Percentiles rank a stretch among this genome's conserved stretches.
Conservation (phyloP, 2,113 vertebrate species). For the Lycaon pictus region DNA sequence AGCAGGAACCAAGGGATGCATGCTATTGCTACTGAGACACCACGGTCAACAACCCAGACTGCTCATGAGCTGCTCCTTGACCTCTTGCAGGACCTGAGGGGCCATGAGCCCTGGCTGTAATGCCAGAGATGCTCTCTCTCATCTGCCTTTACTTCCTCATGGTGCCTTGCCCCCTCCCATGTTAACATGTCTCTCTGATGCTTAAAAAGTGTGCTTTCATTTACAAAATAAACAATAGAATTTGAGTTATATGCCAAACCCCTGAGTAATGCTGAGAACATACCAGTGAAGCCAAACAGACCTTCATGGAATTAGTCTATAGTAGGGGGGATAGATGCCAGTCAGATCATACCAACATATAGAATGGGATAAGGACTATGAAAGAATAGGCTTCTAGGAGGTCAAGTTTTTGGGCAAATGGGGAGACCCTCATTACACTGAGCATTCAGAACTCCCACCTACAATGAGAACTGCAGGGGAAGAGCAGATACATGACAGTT, state of each 20-base stretch:
- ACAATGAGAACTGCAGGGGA: background rate
- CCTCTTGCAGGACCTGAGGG: background rate
- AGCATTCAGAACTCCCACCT: background rate
- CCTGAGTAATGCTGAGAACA: background rate
- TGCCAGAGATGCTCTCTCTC: background rate
- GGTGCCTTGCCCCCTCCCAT: background rate
- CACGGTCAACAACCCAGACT: background rate
- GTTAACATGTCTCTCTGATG: background rate
- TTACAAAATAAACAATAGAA: background rate
- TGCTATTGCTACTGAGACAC: background rate
- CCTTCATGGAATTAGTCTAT: background rate
- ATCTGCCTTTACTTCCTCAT: background rate
- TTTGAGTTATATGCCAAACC: background rate
- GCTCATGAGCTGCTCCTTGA: background rate
- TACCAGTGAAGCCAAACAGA: background rate
- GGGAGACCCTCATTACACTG: background rate
- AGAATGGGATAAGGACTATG: background rate
- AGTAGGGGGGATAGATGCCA: background rate
- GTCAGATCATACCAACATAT: background rate
- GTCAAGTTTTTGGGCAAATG: background rate
- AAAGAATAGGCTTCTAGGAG: background rate
- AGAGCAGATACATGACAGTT: background rate
- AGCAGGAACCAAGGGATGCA: background rate
- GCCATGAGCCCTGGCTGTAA: background rate
- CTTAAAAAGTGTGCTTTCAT: background rate